Conservation (phyloP, 2,113 vertebrate genomes). For the Ptilonorhynchus violaceus region DNA sequence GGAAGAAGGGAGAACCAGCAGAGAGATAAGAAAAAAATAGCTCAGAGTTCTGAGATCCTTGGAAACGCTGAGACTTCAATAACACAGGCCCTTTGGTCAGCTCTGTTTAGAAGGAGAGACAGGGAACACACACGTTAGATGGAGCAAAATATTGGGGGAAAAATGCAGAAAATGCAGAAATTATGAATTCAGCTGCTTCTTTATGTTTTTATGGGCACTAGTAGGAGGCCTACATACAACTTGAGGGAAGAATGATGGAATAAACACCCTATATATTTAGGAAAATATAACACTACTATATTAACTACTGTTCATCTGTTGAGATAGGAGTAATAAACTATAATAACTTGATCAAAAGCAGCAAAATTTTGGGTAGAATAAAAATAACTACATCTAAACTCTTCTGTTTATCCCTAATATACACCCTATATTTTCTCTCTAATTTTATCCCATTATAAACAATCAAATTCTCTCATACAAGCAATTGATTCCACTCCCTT, state of each 20-base stretch:
- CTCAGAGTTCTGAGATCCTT: neutral
- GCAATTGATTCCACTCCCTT: neutral
- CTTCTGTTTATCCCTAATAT: neutral
- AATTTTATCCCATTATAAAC: neutral
- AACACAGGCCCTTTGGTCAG: neutral
- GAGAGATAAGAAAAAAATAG: neutral
- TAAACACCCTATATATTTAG: neutral
- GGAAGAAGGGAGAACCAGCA: neutral
- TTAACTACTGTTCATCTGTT: neutral
- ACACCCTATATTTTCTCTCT: fast-evolving
- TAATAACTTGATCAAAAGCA: neutral
- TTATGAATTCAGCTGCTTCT: neutral
- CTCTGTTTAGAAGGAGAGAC: neutral
- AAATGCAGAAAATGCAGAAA: neutral
- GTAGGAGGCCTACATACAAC: fast-evolving
- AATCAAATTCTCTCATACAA: neutral
- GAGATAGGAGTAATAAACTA: neutral
- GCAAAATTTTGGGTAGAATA: neutral
- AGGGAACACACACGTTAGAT: fast-evolving
- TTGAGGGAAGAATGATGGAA: neutral
- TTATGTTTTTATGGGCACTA: neutral
- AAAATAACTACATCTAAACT: neutral
- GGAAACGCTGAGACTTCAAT: neutral
- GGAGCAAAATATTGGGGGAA: neutral
- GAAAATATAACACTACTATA: fast-evolving